Evolutionary conservation across 2,113 vertebrate species (phyloP), one percentile per base, ranked within the genome.

Genomic region (Pachycephala philippinensis): DNA sequence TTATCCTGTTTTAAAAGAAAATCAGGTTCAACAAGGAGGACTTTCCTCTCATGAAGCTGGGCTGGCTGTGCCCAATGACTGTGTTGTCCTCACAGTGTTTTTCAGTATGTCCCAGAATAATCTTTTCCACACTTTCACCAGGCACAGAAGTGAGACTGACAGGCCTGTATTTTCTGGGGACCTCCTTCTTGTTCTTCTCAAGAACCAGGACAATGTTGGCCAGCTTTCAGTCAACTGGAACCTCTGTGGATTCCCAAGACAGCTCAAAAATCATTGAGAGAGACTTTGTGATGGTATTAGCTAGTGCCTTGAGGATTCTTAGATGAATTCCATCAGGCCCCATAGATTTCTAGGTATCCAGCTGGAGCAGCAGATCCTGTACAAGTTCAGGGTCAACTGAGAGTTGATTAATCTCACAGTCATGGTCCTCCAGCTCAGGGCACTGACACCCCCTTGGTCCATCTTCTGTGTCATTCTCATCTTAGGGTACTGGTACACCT

Each of bases 381-480:
- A 54, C 20, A 26, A 26, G 5, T 17, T 49, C 21, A 40, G 26
- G 17, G 9, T 64, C 11, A 71, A 0, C 17, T 49, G 17, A 13
- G 7, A 7, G 3, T 12, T 47, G 40, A 21, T 54, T 20, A 21
- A 0, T 40, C 15, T 79, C 39, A 18, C 4, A 39, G 23, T 40
- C 8, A 7, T 18, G 9, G 21, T 87, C 11, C 11, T 79, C 40
- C 20, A 49, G 13, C 42, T 71, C 13, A 40, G 40, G 30, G 7
- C 42, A 49, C 16, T 4, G 9, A 23, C 23, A 39, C 7, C 0
- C 11, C 5, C 13, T 63, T 64, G 57, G 11, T 33, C 21, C 11
- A 18, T 35, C 26, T 42, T 71, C 9, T 0, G 0, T 56, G 40
- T 35, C 18, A 6, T 56, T 49, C 26, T 42, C 5, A 35, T 49